These are phyloP conservation scores for Theocolax elegans DNA, from an alignment of 1,140 invertebrate genomes.

Conservation along the genomic window DNA sequence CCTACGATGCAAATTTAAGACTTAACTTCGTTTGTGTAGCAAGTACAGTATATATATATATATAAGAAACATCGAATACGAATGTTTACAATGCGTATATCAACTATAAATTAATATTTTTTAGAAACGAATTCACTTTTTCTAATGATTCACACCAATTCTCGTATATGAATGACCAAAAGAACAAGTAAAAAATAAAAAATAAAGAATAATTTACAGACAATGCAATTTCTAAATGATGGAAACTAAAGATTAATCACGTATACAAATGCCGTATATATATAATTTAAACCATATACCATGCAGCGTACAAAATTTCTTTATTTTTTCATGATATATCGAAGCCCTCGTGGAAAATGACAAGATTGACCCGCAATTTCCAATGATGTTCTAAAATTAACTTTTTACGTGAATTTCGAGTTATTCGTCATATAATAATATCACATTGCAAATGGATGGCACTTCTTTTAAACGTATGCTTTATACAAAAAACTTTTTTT, in stretches of 20 bases:
- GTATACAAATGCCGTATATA: no score
- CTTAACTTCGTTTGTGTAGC: background rate
- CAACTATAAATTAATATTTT: no score
- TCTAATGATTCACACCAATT: slow-evolving; percentile 3
- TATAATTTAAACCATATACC: no score
- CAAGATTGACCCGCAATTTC: slow-evolving; percentile 63
- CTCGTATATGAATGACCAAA: no score
- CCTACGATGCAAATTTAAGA: background rate
- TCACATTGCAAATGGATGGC: slow-evolving; percentile 50
- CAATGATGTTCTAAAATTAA: slow-evolving; percentile 46
- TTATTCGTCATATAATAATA: no score
- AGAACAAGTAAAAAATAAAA: no score
- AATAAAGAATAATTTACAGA: no score
- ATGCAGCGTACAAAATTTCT: background rate
- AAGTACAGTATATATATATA: no score
- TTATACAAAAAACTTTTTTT: slow-evolving; percentile 15
- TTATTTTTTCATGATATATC: background rate
- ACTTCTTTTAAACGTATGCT: slow-evolving; percentile 39
- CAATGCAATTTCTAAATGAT: background rate
- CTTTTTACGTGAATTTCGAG: background rate
- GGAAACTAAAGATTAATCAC: no score
- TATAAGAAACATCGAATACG: no score
- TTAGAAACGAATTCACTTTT: background rate
- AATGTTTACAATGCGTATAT: no score
- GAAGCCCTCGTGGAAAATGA: slow-evolving; percentile 56